phyloP scores from a whole-genome alignment of 2,888 invertebrate genomes.

The Suillia variegata region DNA sequence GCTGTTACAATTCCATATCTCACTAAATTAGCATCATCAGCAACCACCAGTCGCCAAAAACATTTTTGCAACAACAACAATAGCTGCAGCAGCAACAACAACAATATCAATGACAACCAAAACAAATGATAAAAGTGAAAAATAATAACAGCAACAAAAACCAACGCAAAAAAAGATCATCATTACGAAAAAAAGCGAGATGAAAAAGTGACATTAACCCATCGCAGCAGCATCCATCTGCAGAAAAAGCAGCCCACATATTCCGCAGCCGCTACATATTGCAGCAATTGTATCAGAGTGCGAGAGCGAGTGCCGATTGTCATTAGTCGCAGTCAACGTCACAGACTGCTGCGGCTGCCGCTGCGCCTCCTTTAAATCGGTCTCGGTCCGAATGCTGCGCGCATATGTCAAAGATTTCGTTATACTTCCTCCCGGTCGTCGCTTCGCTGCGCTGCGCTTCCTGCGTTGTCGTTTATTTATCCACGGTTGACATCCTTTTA shows the following conservation, averaged over 20 bases:
- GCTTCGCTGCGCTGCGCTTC: too few relatives aligned
- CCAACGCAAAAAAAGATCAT: slow-evolving; percentile 17
- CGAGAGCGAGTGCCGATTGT: neutral
- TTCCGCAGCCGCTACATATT: too few relatives aligned
- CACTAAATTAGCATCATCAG: slow-evolving; percentile 20
- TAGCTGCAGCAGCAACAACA: slow-evolving; percentile 5
- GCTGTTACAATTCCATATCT: slow-evolving; percentile 23
- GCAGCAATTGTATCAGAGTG: neutral
- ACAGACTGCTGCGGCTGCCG: too few relatives aligned
- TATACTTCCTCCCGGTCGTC: slow-evolving; percentile 22
- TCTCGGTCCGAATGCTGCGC: slow-evolving; percentile 5
- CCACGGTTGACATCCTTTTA: slow-evolving; percentile 22
- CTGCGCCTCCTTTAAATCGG: too few relatives aligned
- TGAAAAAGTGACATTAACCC: neutral
- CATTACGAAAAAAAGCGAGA: slow-evolving; percentile 14
- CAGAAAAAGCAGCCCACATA: too few relatives aligned
- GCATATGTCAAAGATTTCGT: slow-evolving; percentile 26
- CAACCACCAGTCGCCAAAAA: slow-evolving; percentile 1
- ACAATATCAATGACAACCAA: slow-evolving; percentile 6
- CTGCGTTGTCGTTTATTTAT: too few relatives aligned
- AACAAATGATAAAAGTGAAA: slow-evolving; percentile 10
- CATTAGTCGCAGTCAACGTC: too few relatives aligned
- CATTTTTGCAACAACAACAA: neutral
- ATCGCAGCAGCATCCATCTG: neutral
- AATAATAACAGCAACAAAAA: slow-evolving; percentile 16